phyloP scores from a whole-genome alignment of 37 sponge, comb jelly and placozoan species.

The Axinella damicornis region DNA sequence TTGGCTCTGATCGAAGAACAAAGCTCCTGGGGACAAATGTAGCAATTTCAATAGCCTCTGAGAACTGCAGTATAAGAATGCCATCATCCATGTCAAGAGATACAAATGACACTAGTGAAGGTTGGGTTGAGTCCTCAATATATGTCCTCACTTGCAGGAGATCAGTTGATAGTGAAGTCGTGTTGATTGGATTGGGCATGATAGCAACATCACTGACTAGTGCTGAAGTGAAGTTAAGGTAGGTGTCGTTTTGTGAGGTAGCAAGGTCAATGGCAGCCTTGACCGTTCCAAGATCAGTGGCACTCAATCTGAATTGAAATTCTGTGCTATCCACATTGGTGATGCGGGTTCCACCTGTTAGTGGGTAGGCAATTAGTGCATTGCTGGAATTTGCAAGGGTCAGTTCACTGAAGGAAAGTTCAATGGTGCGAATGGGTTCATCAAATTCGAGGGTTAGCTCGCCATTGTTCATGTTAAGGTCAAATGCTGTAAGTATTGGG shows the following conservation, averaged over 20 bases:
- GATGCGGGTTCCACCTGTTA: constrained; percentile 57
- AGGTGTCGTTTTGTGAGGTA: constrained; percentile 54
- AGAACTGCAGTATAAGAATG: constrained; percentile 58
- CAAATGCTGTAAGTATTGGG: constrained; percentile 57
- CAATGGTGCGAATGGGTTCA: constrained; percentile 78
- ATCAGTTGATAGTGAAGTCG: constrained; percentile 8
- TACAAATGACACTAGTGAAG: constrained; percentile 48
- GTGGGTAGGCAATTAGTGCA: constrained; percentile 37
- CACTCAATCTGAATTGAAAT: constrained; percentile 51
- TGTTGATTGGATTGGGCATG: constrained; percentile 35
- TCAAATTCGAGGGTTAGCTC: constrained; percentile 72
- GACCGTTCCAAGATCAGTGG: constrained; percentile 68
- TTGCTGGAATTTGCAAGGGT: constrained; percentile 59
- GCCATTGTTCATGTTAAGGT: constrained; percentile 74
- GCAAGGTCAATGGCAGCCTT: constrained; percentile 79
- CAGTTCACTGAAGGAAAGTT: constrained; percentile 34
- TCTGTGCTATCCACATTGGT: constrained; percentile 44
- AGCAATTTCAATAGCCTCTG: constrained; percentile 75
- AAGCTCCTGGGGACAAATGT: constrained; percentile 1
- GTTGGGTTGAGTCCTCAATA: constrained; percentile 43
- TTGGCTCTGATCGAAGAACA: constrained; percentile 10
- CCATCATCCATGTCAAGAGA: constrained; percentile 74
- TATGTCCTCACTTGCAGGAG: constrained; percentile 52
- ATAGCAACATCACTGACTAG: constrained; percentile 70
- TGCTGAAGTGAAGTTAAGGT: constrained; percentile 70